Base-by-base conservation (phyloP, 2,113 vertebrate species). In the Passer montanus region DNA sequence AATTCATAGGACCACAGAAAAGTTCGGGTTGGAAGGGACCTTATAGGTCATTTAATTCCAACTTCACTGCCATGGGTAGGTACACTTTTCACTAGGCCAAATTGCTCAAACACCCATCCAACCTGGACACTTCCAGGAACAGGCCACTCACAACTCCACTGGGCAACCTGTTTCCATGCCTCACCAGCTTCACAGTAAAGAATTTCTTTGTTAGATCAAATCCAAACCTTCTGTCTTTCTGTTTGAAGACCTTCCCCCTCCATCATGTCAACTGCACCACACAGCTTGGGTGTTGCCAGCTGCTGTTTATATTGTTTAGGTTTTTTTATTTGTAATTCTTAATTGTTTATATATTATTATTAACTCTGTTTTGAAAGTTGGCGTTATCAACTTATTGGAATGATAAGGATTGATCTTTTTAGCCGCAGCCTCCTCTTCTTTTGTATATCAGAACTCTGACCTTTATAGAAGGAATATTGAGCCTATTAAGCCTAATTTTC, bases 71-170 rank as follows among this genome's bases (percentile, higher is more conserved):
- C 18, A 18, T 23, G 35, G 11, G 4, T 24, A 41, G 11, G 30
- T 27, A 11, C 24, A 31, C 3, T 30, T 62, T 31, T 24, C 20
- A 26, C 24, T 39, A 30, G 30, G 41, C 10, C 4, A 41, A 3
- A 28, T 8, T 62, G 8, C 24, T 69, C 17, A 41, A 47, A 69
- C 14, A 35, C 30, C 9, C 14, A 19, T 31, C 11, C n/a, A 47
- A 4, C 13, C 46, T 26, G 24, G 28, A n/a, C 5, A 9, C 6
- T 7, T 30, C 30, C 13, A 60, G 3, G 15, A 13, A 18, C 1
- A 0, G 2, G 7, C 8, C 28, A 26, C 4, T 7, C n/a, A 30
- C 39, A 68, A 0, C 24, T 46, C 15, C 52, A n/a, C 20, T 13
- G 28, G 46, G 33, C 30, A 82, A 13, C 14, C 10, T 44, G 13